Percentiles rank a stretch among this genome's conserved stretches.
Conservation (phyloP, 2,888 invertebrate species). For the Fragum whitleyi region DNA sequence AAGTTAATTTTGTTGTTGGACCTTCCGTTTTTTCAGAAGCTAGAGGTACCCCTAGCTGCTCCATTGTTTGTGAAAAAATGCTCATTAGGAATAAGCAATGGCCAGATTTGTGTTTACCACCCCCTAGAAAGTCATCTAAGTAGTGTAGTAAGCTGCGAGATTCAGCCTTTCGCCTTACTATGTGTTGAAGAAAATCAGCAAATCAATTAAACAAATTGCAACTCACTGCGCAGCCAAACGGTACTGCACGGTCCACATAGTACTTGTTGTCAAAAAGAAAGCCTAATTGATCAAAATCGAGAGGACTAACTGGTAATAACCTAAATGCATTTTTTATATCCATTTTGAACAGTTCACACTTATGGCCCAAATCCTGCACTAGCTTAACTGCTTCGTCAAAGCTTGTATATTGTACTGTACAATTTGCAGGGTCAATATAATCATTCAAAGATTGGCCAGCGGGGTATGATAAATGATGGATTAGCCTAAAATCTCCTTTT, state of each 20-base stretch:
- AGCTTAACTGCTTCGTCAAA: slow-evolving; percentile 13
- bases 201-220: slow-evolving; percentile 38
- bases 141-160: slow-evolving; percentile 27
- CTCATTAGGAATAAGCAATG: slow-evolving; percentile 1
- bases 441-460: slow-evolving; percentile 42
- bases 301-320: slow-evolving; percentile 27
- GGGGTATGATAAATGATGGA: slow-evolving; percentile 51
- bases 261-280: slow-evolving; percentile 39
- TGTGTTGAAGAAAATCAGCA: slow-evolving; percentile 20
- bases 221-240: slow-evolving; percentile 40
- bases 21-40: slow-evolving; percentile 34
- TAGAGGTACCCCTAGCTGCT: slow-evolving; percentile 24
- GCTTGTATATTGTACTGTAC: slow-evolving; percentile 23
- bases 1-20: slow-evolving; percentile 15
- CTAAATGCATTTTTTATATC: slow-evolving; percentile 36
- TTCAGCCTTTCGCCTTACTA: neutral
- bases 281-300: slow-evolving; percentile 35
- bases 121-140: slow-evolving; percentile 48
- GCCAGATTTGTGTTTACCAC: slow-evolving; percentile 17
- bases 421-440: slow-evolving; percentile 30
- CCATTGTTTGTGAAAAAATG: neutral
- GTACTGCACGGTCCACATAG: slow-evolving; percentile 46
- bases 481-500: slow-evolving; percentile 36
- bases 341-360: slow-evolving; percentile 7
- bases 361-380: slow-evolving; percentile 13